Conservation (phyloP, 2,113 vertebrate genomes). For the Bostrychus sinensis region DNA sequence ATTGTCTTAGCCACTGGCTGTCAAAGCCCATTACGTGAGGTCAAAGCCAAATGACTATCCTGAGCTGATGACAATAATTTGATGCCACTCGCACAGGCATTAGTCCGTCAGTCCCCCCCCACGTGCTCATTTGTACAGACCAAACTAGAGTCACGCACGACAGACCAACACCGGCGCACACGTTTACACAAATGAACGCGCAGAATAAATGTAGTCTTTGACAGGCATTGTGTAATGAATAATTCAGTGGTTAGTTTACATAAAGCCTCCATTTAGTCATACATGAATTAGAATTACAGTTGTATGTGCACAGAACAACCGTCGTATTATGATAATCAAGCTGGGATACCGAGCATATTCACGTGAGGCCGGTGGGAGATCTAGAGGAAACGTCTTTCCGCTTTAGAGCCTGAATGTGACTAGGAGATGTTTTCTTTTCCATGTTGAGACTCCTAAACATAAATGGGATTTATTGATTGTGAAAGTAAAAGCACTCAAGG, state of each 20-base stretch:
- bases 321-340: slow-evolving; percentile 47
- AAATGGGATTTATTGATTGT: neutral
- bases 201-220: slow-evolving; percentile 37
- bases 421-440: neutral
- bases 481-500: slow-evolving; percentile 1
- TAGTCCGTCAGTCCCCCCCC: slow-evolving; percentile 26
- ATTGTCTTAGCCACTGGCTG: slow-evolving; percentile 63
- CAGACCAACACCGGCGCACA: neutral
- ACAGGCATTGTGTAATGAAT: slow-evolving; percentile 46
- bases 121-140: slow-evolving; percentile 3
- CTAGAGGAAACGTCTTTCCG: neutral
- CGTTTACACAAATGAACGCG: slow-evolving; percentile 29
- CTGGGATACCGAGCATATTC: slow-evolving; percentile 28
- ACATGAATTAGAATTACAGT: slow-evolving; percentile 48
- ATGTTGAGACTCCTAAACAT: neutral
- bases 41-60: slow-evolving; percentile 59
- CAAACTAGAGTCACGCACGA: slow-evolving; percentile 1
- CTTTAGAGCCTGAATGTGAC: slow-evolving; percentile 19
- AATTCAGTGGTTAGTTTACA: slow-evolving; percentile 55
- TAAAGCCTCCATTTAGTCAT: slow-evolving; percentile 52
- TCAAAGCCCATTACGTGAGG: slow-evolving; percentile 67
- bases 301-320: slow-evolving; percentile 40
- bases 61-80: slow-evolving; percentile 61
- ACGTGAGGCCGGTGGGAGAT: slow-evolving; percentile 32
- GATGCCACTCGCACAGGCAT: slow-evolving; percentile 35